Percentiles rank a stretch among this genome's conserved stretches.
These are phyloP conservation scores for Tyria jacobaeae DNA, from an alignment of 2,888 invertebrate species.

Conservation along the genomic window DNA sequence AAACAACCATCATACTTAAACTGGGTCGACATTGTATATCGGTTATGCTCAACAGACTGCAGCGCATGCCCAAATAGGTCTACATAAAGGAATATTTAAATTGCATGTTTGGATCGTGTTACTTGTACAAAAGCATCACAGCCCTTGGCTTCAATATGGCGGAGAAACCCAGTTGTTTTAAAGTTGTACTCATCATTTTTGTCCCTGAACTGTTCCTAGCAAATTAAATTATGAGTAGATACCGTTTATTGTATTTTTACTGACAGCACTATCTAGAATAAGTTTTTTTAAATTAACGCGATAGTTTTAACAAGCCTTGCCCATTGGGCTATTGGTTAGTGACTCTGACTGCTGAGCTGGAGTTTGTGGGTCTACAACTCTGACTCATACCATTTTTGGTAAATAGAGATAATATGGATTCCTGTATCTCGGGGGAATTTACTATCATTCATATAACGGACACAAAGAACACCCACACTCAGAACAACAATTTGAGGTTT, in stretches of 20 bases:
- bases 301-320: too few relatives aligned
- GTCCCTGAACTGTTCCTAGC: neutral
- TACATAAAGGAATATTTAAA: constrained; percentile 23
- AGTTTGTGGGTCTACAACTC: neutral
- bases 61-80: constrained; percentile 30
- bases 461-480: too few relatives aligned
- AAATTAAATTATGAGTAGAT: neutral
- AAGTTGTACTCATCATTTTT: neutral
- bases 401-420: too few relatives aligned
- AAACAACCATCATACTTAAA: neutral
- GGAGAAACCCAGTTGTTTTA: constrained; percentile 8
- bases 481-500: too few relatives aligned
- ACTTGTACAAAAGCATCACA: constrained; percentile 7
- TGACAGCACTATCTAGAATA: too few relatives aligned
- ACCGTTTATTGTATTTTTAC: neutral
- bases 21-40: neutral
- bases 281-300: too few relatives aligned
- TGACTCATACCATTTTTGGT: neutral
- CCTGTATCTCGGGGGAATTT: too few relatives aligned
- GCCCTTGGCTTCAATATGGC: neutral
- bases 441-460: too few relatives aligned
- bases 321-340: too few relatives aligned
- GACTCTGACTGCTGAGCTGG: too few relatives aligned
- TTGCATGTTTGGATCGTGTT: constrained; percentile 9
- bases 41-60: constrained; percentile 12